These are phyloP conservation scores for Brachionus koreanus DNA, from an alignment of 1,140 invertebrate species.

Conservation along the genomic window DNA sequence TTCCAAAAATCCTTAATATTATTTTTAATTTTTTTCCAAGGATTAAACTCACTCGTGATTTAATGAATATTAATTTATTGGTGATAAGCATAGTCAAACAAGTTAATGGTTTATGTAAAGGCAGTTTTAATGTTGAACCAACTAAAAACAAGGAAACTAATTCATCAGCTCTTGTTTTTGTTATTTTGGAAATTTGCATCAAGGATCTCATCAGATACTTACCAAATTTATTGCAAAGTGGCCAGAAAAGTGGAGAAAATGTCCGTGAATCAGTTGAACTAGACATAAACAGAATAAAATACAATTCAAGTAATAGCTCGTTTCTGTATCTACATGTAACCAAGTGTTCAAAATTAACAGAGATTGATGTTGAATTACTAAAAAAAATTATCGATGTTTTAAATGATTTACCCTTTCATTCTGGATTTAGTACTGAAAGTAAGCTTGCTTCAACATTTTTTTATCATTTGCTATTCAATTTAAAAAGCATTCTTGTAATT, in stretches of 20 bases:
- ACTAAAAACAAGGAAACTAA: constrained; percentile 9
- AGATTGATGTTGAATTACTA: constrained; percentile 2
- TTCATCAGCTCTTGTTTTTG: constrained; percentile 29
- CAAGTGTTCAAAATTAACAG: background rate
- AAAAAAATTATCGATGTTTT: constrained; percentile 1
- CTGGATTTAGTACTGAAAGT: background rate
- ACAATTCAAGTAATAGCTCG: background rate
- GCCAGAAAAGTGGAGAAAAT: background rate
- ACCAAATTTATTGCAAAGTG: constrained; percentile 24
- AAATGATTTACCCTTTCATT: constrained; percentile 29
- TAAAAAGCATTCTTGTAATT: no score
- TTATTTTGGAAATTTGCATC: constrained; percentile 36
- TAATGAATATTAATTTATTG: constrained; percentile 22
- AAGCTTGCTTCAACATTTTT: no score
- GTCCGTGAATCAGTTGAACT: background rate
- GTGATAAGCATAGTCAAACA: constrained; percentile 16
- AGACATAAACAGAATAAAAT: background rate
- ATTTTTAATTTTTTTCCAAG: background rate
- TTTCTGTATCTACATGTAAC: constrained; percentile 28
- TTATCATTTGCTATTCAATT: no score
- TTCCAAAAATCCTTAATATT: no score
- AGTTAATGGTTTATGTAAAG: background rate
- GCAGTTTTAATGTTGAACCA: background rate
- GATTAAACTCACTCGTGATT: constrained; percentile 32
- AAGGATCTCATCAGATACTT: constrained; percentile 33